Evolutionary conservation across 2,797 vertebrate genomes (phyloP).

Genomic region (Argyrosomus regius): DNA sequence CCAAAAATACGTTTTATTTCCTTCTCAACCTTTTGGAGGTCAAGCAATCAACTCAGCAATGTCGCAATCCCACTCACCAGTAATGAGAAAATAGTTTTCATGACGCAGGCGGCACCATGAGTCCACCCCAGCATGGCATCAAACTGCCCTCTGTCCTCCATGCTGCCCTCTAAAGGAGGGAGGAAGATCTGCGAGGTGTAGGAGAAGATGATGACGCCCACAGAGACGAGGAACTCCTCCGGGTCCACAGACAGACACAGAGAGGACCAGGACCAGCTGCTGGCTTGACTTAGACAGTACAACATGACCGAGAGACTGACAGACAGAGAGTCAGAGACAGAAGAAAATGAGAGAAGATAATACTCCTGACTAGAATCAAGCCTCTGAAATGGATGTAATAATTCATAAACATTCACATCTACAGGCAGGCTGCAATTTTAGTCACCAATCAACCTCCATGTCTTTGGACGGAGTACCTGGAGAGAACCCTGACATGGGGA

Average conservation of each 20-base stretch:
- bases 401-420: background rate
- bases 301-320: conserved; percentile 80
- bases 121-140: conserved; percentile 85
- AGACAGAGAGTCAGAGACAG: background rate
- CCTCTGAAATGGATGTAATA: background rate
- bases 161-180: conserved; percentile 86
- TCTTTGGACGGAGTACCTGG: too few relatives aligned
- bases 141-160: conserved; percentile 85
- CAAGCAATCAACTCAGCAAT: background rate
- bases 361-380: background rate
- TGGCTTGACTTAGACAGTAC: conserved; percentile 84
- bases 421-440: too few relatives aligned
- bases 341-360: background rate
- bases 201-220: conserved; percentile 90
- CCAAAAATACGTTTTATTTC: background rate
- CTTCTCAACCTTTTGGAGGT: background rate
- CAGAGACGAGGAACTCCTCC: conserved; percentile 86
- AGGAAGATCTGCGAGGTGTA: conserved; percentile 92
- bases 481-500: too few relatives aligned
- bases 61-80: conserved; percentile 60
- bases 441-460: too few relatives aligned
- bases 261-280: conserved; percentile 84
- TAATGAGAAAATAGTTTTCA: conserved; percentile 88
- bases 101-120: conserved; percentile 85
- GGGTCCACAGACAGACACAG: conserved; percentile 82